Evolutionary conservation across 2,888 invertebrate species (phyloP).

Genomic region (Diarsia dahlii): DNA sequence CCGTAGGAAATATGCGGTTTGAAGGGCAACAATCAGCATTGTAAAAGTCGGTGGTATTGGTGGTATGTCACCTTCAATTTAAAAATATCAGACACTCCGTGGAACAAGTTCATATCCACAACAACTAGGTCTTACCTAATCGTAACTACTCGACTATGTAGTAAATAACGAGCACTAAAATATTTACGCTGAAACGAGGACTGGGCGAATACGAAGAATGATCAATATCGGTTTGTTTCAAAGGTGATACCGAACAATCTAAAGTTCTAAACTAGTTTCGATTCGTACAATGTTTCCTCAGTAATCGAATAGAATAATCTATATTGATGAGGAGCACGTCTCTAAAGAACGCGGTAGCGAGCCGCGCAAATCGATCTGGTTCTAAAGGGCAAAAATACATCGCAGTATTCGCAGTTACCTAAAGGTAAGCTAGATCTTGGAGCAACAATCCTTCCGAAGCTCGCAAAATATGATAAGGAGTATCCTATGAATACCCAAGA

Average conservation of each 20-base stretch:
- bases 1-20: slow-evolving; percentile 45
- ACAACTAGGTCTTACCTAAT: slow-evolving; percentile 43
- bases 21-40: slow-evolving; percentile 50
- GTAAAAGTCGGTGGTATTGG: slow-evolving; percentile 39
- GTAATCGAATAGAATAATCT: slow-evolving; percentile 21
- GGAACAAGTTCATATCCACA: slow-evolving; percentile 23
- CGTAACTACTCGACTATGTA: slow-evolving; percentile 16
- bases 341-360: background rate
- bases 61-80: slow-evolving; percentile 48
- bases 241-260: slow-evolving; percentile 2
- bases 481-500: slow-evolving; percentile 12
- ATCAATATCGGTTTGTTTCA: slow-evolving; percentile 39
- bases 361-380: slow-evolving; percentile 20
- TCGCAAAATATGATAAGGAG: slow-evolving; percentile 16
- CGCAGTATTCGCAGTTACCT: background rate
- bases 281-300: slow-evolving; percentile 5
- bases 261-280: background rate
- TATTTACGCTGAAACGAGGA: slow-evolving; percentile 37
- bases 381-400: slow-evolving; percentile 24
- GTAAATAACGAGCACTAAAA: slow-evolving; percentile 51
- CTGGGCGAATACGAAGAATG: slow-evolving; percentile 34
- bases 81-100: slow-evolving; percentile 38
- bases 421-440: background rate
- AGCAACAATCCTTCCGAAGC: background rate
- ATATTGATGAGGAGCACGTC: slow-evolving; percentile 27